Conservation (phyloP, 2,113 vertebrate genomes). For the Hyperopisus bebe region DNA sequence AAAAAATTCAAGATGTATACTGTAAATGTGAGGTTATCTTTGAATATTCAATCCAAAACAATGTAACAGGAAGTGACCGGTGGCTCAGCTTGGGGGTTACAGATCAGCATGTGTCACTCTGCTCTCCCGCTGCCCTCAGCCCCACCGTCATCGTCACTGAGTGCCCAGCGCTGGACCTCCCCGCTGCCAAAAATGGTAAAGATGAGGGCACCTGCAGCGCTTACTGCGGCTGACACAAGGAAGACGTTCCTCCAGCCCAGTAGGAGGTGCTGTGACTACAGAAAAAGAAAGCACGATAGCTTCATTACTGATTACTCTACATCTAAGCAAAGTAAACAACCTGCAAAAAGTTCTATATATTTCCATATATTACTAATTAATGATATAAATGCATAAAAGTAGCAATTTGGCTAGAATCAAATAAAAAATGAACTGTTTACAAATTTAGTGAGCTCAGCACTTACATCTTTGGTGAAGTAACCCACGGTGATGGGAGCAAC, state of each 20-base stretch:
- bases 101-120: not conserved
- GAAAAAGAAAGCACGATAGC: not conserved
- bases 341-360: not conserved
- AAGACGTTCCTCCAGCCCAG: constrained; percentile 62
- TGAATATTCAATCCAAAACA: not conserved
- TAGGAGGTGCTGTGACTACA: constrained; percentile 51
- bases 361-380: not conserved
- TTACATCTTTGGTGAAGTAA: constrained; percentile 60
- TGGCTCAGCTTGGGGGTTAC: not conserved
- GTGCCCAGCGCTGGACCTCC: constrained; percentile 62
- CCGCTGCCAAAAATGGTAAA: constrained; percentile 54
- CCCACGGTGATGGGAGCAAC: constrained; percentile 55
- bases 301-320: not conserved
- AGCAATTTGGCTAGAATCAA: not conserved
- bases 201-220: constrained; percentile 46
- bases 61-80: not conserved
- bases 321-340: not conserved
- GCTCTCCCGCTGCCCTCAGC: not conserved
- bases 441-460: constrained; percentile 2
- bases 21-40: not conserved
- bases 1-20: not conserved
- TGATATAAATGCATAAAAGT: not conserved
- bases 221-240: constrained; percentile 54
- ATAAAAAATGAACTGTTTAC: not conserved
- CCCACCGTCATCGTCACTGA: constrained; percentile 41